Evolutionary conservation across 2,888 invertebrate genomes (phyloP), one percentile per base, ranked within the genome.

Genomic region (Nycteola revayana): DNA sequence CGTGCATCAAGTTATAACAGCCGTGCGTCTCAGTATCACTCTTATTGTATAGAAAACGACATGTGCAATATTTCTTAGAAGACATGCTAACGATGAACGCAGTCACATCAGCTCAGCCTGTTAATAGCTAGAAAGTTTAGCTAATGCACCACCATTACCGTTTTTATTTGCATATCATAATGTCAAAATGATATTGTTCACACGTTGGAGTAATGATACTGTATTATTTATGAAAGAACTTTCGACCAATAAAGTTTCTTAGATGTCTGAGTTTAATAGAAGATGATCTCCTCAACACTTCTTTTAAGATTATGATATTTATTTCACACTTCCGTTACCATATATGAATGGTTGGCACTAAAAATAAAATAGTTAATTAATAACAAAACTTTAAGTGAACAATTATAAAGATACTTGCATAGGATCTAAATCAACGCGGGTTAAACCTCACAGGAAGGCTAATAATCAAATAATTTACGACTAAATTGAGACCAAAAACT

Each of bases 91-190:
- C 43, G 46, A 64, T 49, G 60, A 62, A 66, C 62, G 56, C 54
- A 51, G 51, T 55, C 43, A 46, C 63, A 68, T 65, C 48, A 59
- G 49, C 48, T 21, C 39, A 30, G 31, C 36, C 26, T 53, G 50
- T 62, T 66, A 63, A 62, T 58, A 52, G 59, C 53, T 53, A 70
- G 74, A 72, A 72, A 73, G 71, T 52, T 33, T 35, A 44, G 33
- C 45, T 64, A 60, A 63, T 58, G 54, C 46, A 36, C 42, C 44
- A 50, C 53, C 56, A 53, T 58, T 62, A 54, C 44, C 11, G 53
- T 61, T 60, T 64, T 54, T 62, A 66, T 68, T 66, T 63, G 62
- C 65, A 66, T 73, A 66, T 62, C 58, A 47, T 56, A 57, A 60
- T 56, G 48, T 51, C 49, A 51, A 54, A 59, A 59, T 59, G 52